These are phyloP conservation scores for Endotricha flammealis DNA, from an alignment of 2,888 invertebrate species.

Conservation along the genomic window DNA sequence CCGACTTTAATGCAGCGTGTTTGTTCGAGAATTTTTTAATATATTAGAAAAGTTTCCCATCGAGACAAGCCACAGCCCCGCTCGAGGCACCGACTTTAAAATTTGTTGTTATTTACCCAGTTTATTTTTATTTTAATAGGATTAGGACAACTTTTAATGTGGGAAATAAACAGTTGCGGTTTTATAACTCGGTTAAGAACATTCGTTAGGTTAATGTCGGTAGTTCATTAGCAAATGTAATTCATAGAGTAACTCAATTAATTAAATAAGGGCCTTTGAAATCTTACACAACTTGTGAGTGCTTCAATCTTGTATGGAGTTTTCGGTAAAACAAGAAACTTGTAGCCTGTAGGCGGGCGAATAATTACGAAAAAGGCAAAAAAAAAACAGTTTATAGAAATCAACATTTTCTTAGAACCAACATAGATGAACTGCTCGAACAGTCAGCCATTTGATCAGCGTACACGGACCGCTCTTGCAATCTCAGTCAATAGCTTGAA, in stretches of 20 bases:
- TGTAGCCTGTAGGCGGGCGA: too few relatives aligned
- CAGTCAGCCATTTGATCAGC: too few relatives aligned
- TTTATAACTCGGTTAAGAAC: constrained; percentile 42
- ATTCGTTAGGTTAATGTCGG: constrained; percentile 45
- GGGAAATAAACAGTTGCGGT: constrained; percentile 41
- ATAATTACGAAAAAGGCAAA: too few relatives aligned
- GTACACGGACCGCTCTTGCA: too few relatives aligned
- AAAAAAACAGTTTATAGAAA: too few relatives aligned
- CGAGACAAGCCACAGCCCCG: constrained; percentile 32
- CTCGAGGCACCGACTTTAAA: constrained; percentile 42
- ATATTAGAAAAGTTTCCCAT: constrained; percentile 56
- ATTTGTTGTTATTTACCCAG: constrained; percentile 42
- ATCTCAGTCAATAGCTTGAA: too few relatives aligned
- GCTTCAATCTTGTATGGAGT: neutral
- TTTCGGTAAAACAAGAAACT: too few relatives aligned
- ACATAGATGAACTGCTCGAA: too few relatives aligned
- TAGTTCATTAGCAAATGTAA: constrained; percentile 35
- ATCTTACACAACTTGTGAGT: neutral
- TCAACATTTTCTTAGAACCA: too few relatives aligned
- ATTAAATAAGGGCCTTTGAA: neutral
- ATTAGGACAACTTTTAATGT: constrained; percentile 41
- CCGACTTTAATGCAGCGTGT: constrained; percentile 44
- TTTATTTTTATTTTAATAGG: constrained; percentile 50
- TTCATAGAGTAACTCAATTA: constrained; percentile 21
- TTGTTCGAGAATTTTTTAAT: constrained; percentile 53